Percentiles rank a stretch among this genome's conserved stretches.
Evolutionary conservation across 2,113 vertebrate species (phyloP).

Genomic region (Chloropsis cyanopogon): DNA sequence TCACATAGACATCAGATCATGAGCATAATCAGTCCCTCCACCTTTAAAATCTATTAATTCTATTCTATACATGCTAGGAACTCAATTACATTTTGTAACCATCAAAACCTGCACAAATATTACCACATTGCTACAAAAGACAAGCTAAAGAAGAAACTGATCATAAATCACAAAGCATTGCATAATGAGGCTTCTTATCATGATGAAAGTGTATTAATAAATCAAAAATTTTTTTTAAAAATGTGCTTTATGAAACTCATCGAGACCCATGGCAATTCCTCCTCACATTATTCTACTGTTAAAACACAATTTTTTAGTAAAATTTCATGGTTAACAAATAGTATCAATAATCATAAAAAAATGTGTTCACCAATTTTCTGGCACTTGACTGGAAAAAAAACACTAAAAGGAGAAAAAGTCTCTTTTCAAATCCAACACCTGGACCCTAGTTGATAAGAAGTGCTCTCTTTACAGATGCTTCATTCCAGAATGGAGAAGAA

Average conservation of each 20-base stretch:
- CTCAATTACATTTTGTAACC: background rate
- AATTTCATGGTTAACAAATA: background rate
- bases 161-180: background rate
- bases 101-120: background rate
- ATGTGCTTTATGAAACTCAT: background rate
- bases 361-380: background rate
- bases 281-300: background rate
- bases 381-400: background rate
- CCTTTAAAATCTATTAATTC: constrained; percentile 24
- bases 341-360: background rate
- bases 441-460: background rate
- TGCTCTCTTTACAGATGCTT: background rate
- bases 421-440: background rate
- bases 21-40: background rate
- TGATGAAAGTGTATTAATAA: background rate
- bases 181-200: background rate
- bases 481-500: background rate
- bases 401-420: background rate
- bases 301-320: background rate
- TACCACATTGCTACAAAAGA: background rate
- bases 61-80: background rate
- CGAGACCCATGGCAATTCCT: background rate
- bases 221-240: background rate
- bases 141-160: background rate
- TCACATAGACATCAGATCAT: background rate